Percentiles rank a stretch among this genome's conserved stretches.
Conservation (phyloP, 1,140 invertebrate species). For the Melitaea cinxia region DNA sequence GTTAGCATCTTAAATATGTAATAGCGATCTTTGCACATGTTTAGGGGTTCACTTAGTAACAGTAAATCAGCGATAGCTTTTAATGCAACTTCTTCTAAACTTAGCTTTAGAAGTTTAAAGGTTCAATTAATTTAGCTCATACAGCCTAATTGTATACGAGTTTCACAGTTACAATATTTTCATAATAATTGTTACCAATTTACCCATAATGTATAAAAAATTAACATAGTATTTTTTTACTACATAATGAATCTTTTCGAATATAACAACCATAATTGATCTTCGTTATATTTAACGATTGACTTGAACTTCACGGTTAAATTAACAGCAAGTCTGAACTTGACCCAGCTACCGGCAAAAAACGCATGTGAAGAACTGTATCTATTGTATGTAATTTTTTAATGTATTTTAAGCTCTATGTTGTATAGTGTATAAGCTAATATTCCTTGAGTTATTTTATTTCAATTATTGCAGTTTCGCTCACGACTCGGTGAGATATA, state of each 20-base stretch:
- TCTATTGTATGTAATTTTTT: slow-evolving; percentile 20
- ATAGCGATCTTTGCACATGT: too few relatives aligned
- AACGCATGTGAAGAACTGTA: slow-evolving; percentile 27
- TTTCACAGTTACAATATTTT: too few relatives aligned
- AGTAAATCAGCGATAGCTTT: too few relatives aligned
- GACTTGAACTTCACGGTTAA: slow-evolving; percentile 53
- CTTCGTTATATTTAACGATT: slow-evolving; percentile 11
- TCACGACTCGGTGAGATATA: slow-evolving; percentile 21
- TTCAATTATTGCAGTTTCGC: neutral
- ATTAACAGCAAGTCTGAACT: slow-evolving; percentile 63
- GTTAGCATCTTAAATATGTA: too few relatives aligned
- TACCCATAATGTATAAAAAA: too few relatives aligned
- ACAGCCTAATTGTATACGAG: too few relatives aligned
- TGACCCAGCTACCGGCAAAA: slow-evolving; percentile 58
- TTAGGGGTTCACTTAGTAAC: too few relatives aligned
- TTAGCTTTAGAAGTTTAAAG: too few relatives aligned
- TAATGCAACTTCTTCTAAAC: too few relatives aligned
- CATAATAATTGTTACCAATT: too few relatives aligned
- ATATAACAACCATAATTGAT: neutral
- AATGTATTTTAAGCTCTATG: neutral
- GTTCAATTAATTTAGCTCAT: too few relatives aligned
- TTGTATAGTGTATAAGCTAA: neutral
- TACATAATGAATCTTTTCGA: neutral
- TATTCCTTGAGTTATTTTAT: neutral
- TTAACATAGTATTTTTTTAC: too few relatives aligned